Evolutionary conservation across 2,888 invertebrate species (phyloP), one percentile per base, ranked within the genome.

Genomic region (Callyntrura guangdongensis): DNA sequence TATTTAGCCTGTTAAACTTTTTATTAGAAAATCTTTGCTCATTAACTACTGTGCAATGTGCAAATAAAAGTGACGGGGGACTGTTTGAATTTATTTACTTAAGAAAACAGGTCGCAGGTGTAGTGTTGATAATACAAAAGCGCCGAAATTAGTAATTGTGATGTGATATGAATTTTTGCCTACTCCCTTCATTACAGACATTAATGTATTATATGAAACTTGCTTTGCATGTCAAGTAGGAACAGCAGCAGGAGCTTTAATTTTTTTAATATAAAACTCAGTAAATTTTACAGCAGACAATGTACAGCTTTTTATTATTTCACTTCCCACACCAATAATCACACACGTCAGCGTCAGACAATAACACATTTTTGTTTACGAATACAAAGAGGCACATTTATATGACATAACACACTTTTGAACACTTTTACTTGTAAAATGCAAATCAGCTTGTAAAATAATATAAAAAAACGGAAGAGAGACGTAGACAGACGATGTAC

Each of bases 261-360:
- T 67, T 25, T n/a, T n/a, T n/a, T n/a, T n/a, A n/a, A n/a, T n/a
- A n/a, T n/a, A n/a, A n/a, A 27, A 27, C 3, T 74, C 47, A 9
- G 72, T 17, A 47, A 47, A 17, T 4, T 47, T 47, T 72, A 47
- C 17, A 36, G 14, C n/a, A 45, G 47, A 47, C 49, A 49, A 17
- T 74, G 36, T 47, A 49, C 22, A 14, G 17, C 45, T 77, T 74
- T 47, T 47, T 53, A 49, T 49, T 77, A 49, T 77, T 49, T 77
- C 20, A 53, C 77, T 77, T 77, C 77, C 77, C 77, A 77, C 77
- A 53, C 77, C 49, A n/a, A 22, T 67, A 67, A 67, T 67, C 14
- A 67, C 27, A 67, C 6, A 36, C 67, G 36, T 6, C 67, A 27
- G 77, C 67, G 36, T 6, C 67, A 27, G 77, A 72, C 25, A 27